Evolutionary conservation across 2,888 invertebrate species (phyloP), one percentile per base, ranked within the genome.

Genomic region (Eupithecia centaureata): DNA sequence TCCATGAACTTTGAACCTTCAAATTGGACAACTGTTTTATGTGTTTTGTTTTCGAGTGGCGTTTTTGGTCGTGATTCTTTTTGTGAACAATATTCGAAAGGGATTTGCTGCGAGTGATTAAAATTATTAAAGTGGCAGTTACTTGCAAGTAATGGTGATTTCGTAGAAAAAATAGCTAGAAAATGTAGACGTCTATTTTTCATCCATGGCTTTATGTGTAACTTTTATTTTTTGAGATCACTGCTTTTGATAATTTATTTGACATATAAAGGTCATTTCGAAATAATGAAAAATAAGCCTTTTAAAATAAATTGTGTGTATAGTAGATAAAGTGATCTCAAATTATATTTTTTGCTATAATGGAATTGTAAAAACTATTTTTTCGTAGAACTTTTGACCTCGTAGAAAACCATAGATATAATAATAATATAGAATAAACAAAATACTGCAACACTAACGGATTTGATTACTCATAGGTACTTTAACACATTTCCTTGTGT

Each of bases 361-460:
- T 75, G 76, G 77, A 85, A 86, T 86, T 90, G 89, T 90, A 88
- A 77, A 75, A 80, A 80, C 68, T 76, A 77, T 81, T 73, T 76
- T 82, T 82, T 80, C 69, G 80, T 86, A 86, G 83, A 75, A 42
- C 73, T 78, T 79, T 85, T 79, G 72, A 79, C 79, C 82, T 79
- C 65, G 82, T 88, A 87, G 86, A 79, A 66, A 78, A 73, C 76
- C 76, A 85, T 86, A 87, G 82, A 78, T 77, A 74, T 75, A 76
- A 79, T 79, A 74, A 75, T 76, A 79, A 79, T 60, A 68, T 72
- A 71, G 66, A 66, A 64, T 78, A 82, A 77, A 77, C 73, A 82
- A 83, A 78, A 76, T 82, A 90, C 91, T 92, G 91, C 91, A 92
- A 83, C 92, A 92, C 92, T 91, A 87, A 92, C 72, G 92, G 92